phyloP scores from a whole-genome alignment of 2,888 invertebrate species.

The Scaptodrosophila latifasciaeformis region DNA sequence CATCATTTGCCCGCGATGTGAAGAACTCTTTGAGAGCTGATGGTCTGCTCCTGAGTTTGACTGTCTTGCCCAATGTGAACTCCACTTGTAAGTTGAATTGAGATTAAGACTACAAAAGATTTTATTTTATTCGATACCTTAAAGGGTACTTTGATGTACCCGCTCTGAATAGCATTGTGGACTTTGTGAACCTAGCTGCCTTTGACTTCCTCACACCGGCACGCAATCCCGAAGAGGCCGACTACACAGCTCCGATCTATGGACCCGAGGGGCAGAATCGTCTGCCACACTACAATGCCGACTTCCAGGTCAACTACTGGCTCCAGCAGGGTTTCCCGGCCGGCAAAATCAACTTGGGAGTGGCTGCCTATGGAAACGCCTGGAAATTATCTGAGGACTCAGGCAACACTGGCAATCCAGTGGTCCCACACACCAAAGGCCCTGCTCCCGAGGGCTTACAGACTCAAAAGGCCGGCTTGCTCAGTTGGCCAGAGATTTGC shows the following conservation, averaged over 20 bases:
- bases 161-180: conserved; percentile 82
- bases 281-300: conserved; percentile 80
- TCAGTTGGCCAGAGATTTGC: conserved; percentile 88
- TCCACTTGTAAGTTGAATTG: conserved; percentile 78
- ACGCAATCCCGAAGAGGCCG: conserved; percentile 86
- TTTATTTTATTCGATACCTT: not conserved
- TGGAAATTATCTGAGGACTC: conserved; percentile 86
- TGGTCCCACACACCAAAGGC: conserved; percentile 80
- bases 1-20: conserved; percentile 84
- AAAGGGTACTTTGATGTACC: conserved; percentile 87
- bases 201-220: conserved; percentile 87
- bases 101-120: not conserved
- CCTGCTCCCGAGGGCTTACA: conserved; percentile 83
- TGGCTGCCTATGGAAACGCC: conserved; percentile 83
- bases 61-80: conserved; percentile 88
- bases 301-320: conserved; percentile 82
- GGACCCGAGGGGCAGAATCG: conserved; percentile 82
- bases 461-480: conserved; percentile 81
- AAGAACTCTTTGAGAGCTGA: conserved; percentile 82
- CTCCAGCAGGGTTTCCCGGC: conserved; percentile 78
- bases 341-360: conserved; percentile 82
- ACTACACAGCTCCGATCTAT: conserved; percentile 84
- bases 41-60: conserved; percentile 80
- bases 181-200: conserved; percentile 85
- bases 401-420: conserved; percentile 84